phyloP scores from a whole-genome alignment of 2,797 vertebrate genomes.

The Florisuga fusca region DNA sequence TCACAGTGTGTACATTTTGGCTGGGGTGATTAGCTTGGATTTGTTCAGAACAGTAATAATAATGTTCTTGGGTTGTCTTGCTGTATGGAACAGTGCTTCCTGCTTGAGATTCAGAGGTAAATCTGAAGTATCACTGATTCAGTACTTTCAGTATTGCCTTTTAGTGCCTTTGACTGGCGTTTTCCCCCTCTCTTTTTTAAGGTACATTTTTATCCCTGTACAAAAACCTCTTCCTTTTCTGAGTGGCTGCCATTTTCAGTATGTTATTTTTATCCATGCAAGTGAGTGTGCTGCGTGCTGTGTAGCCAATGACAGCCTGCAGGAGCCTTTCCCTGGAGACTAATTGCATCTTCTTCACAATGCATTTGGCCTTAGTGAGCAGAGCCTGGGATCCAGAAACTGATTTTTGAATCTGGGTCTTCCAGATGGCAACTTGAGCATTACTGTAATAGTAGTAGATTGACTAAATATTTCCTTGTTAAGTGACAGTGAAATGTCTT shows the following conservation, averaged over 20 bases:
- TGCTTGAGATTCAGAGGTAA: neutral
- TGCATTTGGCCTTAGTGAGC: slow-evolving; percentile 43
- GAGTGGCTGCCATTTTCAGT: slow-evolving; percentile 73
- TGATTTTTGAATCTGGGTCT: slow-evolving; percentile 62
- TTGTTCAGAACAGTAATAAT: neutral
- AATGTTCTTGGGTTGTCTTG: neutral
- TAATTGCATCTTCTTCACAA: slow-evolving; percentile 69
- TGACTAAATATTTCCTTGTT: slow-evolving; percentile 66
- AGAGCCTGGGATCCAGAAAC: slow-evolving; percentile 44
- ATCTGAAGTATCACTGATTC: neutral
- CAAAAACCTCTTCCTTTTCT: slow-evolving; percentile 61
- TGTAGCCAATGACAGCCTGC: slow-evolving; percentile 55
- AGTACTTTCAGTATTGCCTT: neutral
- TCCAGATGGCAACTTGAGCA: slow-evolving; percentile 40
- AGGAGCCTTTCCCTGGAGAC: slow-evolving; percentile 67
- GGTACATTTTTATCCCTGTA: slow-evolving; percentile 57
- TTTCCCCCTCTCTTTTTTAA: neutral
- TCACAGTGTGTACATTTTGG: neutral
- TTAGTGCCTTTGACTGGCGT: neutral
- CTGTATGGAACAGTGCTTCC: neutral
- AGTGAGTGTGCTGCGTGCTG: slow-evolving; percentile 51
- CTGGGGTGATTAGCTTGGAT: neutral
- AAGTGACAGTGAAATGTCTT: slow-evolving; percentile 50
- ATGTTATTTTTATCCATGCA: slow-evolving; percentile 74
- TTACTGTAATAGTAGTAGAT: slow-evolving; percentile 31